Conservation (phyloP, 2,888 invertebrate species). For the Cephalotes varians region DNA sequence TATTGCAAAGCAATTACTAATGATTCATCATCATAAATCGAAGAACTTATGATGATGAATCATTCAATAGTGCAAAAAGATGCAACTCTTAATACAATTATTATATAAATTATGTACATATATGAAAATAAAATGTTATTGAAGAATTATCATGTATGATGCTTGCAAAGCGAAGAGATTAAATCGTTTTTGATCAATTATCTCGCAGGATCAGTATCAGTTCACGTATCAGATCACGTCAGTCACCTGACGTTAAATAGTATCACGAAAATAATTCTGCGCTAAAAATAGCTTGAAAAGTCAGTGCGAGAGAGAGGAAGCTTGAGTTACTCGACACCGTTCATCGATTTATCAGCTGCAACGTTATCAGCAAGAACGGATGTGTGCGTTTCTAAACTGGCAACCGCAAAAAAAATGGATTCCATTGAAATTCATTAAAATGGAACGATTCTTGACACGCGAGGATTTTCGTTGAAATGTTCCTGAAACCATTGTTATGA, state of each 20-base stretch:
- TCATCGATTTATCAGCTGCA: slow-evolving; percentile 38
- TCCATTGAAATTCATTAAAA: not conserved
- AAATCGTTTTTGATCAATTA: not conserved
- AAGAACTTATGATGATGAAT: not conserved
- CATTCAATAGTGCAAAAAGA: not conserved
- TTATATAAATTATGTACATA: not conserved
- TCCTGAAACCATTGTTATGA: not conserved
- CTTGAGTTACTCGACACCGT: slow-evolving; percentile 36
- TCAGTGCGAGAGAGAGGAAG: slow-evolving; percentile 42
- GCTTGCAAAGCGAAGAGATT: not conserved
- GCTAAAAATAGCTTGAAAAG: slow-evolving; percentile 43
- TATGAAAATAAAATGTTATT: not conserved
- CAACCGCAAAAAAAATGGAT: slow-evolving; percentile 1
- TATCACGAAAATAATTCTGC: slow-evolving; percentile 45
- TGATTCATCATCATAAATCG: not conserved
- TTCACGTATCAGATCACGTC: too few species aligned
- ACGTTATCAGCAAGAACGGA: slow-evolving; percentile 33
- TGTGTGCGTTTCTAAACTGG: slow-evolving; percentile 23
- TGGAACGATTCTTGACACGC: slow-evolving; percentile 19
- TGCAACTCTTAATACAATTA: not conserved
- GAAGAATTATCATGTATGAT: not conserved
- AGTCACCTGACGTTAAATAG: slow-evolving; percentile 44
- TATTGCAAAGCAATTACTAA: not conserved
- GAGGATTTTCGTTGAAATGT: not conserved
- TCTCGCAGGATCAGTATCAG: not conserved